phyloP scores from a whole-genome alignment of 2,113 vertebrate genomes.

The Sus scrofa region DNA sequence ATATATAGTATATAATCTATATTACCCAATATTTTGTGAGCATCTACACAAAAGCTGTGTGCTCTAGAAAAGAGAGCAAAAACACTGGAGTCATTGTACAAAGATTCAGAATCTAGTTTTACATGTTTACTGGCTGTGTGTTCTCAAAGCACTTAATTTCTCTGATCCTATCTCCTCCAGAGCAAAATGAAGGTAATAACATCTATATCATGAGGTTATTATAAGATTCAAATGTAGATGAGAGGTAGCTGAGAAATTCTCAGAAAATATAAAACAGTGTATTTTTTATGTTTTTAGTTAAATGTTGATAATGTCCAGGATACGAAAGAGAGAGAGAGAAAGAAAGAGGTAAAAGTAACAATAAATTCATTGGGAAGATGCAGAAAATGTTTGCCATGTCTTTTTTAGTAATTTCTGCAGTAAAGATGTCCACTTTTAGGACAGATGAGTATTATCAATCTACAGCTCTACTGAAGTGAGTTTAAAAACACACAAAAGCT shows the following conservation, averaged over 20 bases:
- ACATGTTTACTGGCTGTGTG: not conserved
- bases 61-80: not conserved
- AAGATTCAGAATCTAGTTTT: not conserved
- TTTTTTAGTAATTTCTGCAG: slow-evolving; percentile 13
- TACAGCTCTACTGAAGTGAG: not conserved
- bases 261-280: not conserved
- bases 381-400: not conserved
- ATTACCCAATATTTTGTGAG: not conserved
- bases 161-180: not conserved
- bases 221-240: not conserved
- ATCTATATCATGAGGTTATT: not conserved
- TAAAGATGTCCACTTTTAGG: not conserved
- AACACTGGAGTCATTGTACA: not conserved
- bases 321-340: not conserved
- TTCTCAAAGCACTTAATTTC: slow-evolving; percentile 18
- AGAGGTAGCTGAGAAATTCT: not conserved
- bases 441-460: not conserved
- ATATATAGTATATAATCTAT: not conserved
- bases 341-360: not conserved
- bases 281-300: not conserved
- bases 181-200: slow-evolving; percentile 14
- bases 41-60: not conserved
- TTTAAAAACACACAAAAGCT: not conserved
- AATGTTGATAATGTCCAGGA: not conserved
- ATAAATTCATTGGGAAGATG: not conserved